phyloP scores from a whole-genome alignment of 2,113 vertebrate species.

The Pristiophorus japonicus region DNA sequence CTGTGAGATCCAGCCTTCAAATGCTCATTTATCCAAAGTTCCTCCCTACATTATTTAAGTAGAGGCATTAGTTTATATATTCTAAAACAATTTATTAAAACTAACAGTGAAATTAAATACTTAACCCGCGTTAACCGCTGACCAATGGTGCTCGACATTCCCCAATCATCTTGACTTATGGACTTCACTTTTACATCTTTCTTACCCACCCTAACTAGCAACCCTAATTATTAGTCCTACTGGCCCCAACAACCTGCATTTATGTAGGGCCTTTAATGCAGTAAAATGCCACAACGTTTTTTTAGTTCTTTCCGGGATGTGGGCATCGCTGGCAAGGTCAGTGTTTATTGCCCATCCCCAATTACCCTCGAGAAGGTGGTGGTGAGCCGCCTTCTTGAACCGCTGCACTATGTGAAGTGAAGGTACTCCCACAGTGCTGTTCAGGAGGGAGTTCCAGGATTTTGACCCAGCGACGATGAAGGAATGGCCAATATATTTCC shows the following conservation, averaged over 20 bases:
- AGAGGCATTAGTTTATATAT: not conserved
- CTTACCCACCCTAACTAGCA: not conserved
- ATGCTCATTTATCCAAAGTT: not conserved
- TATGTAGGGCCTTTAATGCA: not conserved
- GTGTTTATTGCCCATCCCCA: too few relatives aligned
- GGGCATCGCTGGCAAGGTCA: too few relatives aligned
- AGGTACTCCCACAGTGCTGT: too few relatives aligned
- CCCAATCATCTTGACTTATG: not conserved
- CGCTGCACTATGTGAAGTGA: too few relatives aligned
- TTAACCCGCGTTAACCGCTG: too few relatives aligned
- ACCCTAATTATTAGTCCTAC: not conserved
- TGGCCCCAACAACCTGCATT: not conserved
- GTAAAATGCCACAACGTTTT: too few relatives aligned
- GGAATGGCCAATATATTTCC: too few relatives aligned
- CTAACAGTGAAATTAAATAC: not conserved
- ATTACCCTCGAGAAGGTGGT: too few relatives aligned
- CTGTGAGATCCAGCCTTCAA: not conserved
- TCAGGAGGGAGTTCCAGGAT: too few relatives aligned
- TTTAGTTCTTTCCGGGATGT: too few relatives aligned
- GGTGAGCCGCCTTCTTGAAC: too few relatives aligned
- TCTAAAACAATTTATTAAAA: not conserved
- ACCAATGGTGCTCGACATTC: not conserved
- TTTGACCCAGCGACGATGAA: too few relatives aligned
- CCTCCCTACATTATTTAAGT: not conserved
- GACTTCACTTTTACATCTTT: not conserved